Evolutionary conservation across 2,888 invertebrate species (phyloP).

Genomic region (Philhelius pedissequus): DNA sequence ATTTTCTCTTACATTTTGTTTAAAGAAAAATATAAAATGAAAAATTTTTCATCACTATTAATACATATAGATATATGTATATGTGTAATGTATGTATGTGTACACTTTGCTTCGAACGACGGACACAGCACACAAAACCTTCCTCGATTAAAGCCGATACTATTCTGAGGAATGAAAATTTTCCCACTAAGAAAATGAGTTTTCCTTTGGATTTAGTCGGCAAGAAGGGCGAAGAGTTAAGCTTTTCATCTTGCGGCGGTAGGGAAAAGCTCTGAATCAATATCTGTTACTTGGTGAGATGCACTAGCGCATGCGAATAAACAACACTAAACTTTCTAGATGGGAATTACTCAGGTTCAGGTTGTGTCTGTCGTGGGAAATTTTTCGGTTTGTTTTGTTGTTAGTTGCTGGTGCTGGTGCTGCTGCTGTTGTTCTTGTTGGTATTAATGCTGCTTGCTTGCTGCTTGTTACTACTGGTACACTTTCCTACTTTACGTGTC

Average conservation of each 20-base stretch:
- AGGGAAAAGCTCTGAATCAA: conserved; percentile 64
- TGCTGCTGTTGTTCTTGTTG: neutral
- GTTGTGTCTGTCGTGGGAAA: conserved; percentile 63
- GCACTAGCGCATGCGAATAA: conserved; percentile 52
- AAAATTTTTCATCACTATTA: conserved; percentile 70
- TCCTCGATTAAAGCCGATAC: conserved; percentile 78
- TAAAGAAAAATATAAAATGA: conserved; percentile 47
- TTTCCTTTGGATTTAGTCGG: conserved; percentile 33
- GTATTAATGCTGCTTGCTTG: neutral
- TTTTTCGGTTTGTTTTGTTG: conserved; percentile 64
- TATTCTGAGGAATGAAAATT: conserved; percentile 74
- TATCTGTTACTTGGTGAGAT: conserved; percentile 63
- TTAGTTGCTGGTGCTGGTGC: conserved; percentile 16
- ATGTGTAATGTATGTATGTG: conserved; percentile 66
- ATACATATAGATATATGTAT: conserved; percentile 71
- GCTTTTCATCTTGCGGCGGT: conserved; percentile 58
- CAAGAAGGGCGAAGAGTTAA: neutral
- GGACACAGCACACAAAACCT: conserved; percentile 76
- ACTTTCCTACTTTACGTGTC: conserved; percentile 20
- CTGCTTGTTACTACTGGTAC: neutral
- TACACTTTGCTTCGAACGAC: conserved; percentile 72
- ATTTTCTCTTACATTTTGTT: conserved; percentile 22
- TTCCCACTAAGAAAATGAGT: conserved; percentile 33
- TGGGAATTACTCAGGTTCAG: conserved; percentile 53
- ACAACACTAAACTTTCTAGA: too few species aligned